Evolutionary conservation across 2,797 vertebrate genomes (phyloP).

Genomic region (Nyctibius grandis): DNA sequence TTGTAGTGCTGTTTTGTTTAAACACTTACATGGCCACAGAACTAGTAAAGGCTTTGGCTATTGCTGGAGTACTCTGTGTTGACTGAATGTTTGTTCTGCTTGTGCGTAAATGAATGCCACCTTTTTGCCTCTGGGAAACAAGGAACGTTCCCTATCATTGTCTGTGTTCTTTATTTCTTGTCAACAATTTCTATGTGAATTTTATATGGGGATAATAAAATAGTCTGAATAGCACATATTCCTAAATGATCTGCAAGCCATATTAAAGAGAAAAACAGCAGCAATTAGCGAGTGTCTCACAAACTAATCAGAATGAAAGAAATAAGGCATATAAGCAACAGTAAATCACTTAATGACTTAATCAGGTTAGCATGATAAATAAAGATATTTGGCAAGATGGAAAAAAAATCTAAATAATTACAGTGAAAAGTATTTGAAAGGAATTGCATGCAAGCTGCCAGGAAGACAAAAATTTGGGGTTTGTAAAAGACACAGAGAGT

Average conservation of each 20-base stretch:
- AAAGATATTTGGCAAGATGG: neutral
- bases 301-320: constrained; percentile 54
- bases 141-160: neutral
- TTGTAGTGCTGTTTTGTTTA: neutral
- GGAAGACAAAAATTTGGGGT: neutral
- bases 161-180: neutral
- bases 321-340: constrained; percentile 31
- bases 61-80: neutral
- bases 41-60: neutral
- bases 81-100: neutral
- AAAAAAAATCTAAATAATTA: neutral
- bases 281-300: neutral
- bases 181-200: constrained; percentile 33
- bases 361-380: constrained; percentile 34
- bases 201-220: neutral
- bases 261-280: neutral
- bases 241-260: constrained; percentile 16
- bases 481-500: neutral
- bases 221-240: neutral
- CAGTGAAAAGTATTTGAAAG: neutral
- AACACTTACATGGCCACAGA: neutral
- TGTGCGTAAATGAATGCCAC: neutral
- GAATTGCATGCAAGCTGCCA: neutral
- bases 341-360: constrained; percentile 50
- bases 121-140: neutral